phyloP scores from a whole-genome alignment of 2,113 vertebrate species.

The Noturus placidus region DNA sequence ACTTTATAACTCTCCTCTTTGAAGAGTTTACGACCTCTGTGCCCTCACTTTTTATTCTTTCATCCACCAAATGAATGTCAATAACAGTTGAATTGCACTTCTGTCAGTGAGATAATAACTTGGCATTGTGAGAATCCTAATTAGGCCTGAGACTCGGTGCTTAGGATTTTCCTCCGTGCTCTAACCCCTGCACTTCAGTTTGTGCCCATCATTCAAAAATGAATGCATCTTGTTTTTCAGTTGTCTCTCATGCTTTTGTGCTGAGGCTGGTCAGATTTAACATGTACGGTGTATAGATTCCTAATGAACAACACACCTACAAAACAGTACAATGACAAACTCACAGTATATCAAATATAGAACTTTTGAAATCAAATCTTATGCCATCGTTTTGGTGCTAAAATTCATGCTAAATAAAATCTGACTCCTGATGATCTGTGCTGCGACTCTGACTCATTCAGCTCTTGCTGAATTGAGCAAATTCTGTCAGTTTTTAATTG shows the following conservation, averaged over 20 bases:
- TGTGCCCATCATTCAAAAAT: not conserved
- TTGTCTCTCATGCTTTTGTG: not conserved
- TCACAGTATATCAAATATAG: too few relatives aligned
- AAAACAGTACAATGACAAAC: too few relatives aligned
- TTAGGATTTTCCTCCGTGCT: not conserved
- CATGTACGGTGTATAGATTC: not conserved
- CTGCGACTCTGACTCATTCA: too few relatives aligned
- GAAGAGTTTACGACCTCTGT: not conserved
- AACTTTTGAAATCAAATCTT: too few relatives aligned
- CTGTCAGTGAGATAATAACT: constrained; percentile 21
- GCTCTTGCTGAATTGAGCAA: too few relatives aligned
- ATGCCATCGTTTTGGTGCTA: too few relatives aligned
- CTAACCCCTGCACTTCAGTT: not conserved
- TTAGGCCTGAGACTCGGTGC: constrained; percentile 9
- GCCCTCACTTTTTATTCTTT: not conserved
- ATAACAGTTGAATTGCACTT: not conserved
- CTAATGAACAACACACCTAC: too few relatives aligned
- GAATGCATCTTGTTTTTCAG: not conserved
- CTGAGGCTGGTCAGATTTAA: not conserved
- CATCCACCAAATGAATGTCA: constrained; percentile 2
- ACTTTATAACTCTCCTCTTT: constrained; percentile 15
- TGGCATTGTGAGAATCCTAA: constrained; percentile 1
- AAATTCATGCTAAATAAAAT: too few relatives aligned
- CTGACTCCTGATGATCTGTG: too few relatives aligned
- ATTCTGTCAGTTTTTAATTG: too few relatives aligned